Percentiles rank a stretch among this genome's conserved stretches.
These are phyloP conservation scores for Vulpes ferrilata DNA, from an alignment of 2,113 vertebrate species.

Conservation along the genomic window DNA sequence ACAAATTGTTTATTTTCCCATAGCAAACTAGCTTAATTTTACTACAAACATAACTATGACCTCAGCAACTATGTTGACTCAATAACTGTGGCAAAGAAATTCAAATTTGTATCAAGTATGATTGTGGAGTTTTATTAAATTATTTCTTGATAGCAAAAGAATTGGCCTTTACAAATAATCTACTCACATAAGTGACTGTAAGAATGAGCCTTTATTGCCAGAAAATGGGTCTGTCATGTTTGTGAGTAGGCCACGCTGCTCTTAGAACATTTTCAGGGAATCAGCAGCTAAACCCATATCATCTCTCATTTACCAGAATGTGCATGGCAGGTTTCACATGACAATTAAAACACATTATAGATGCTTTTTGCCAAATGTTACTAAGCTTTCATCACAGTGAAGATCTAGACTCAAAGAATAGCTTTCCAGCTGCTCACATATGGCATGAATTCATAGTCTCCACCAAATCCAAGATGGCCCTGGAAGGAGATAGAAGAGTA, in stretches of 20 bases:
- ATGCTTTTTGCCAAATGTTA: not conserved
- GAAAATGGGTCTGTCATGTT: not conserved
- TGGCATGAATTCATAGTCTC: not conserved
- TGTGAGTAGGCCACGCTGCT: not conserved
- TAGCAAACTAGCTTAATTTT: not conserved
- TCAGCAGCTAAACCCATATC: not conserved
- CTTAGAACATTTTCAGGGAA: not conserved
- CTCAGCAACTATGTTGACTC: not conserved
- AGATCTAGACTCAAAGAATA: not conserved
- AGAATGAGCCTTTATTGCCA: not conserved
- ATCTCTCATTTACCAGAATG: not conserved
- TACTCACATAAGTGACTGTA: not conserved
- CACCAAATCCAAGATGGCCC: not conserved
- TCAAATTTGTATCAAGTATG: not conserved
- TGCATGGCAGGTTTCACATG: not conserved
- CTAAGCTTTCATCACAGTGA: not conserved
- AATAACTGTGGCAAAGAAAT: not conserved
- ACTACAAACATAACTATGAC: not conserved
- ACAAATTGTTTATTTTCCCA: constrained; percentile 12
- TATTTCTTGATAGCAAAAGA: not conserved
- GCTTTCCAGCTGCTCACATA: not conserved
- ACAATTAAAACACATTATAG: not conserved
- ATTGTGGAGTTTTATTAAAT: not conserved
- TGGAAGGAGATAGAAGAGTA: not conserved
- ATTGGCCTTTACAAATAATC: not conserved